A percentile compares a stretch with the other conserved stretches of the same genome.
These are phyloP conservation scores for Bufo bufo DNA, from an alignment of 2,113 vertebrate genomes.

Conservation along the genomic window DNA sequence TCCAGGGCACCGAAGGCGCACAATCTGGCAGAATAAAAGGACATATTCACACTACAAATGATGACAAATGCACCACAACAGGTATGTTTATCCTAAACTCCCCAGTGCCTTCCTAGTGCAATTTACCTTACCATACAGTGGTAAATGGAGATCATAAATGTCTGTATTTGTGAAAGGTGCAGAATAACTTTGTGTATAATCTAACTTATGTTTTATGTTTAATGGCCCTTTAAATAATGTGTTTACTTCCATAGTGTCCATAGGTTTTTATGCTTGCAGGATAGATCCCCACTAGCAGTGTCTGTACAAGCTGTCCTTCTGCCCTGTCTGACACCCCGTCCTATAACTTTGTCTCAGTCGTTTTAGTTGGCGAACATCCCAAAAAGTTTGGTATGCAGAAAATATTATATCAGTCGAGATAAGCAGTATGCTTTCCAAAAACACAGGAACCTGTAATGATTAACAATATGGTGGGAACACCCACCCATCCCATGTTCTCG, in stretches of 20 bases:
- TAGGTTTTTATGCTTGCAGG: neutral
- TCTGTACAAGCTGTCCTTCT: neutral
- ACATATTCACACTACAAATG: too few relatives aligned
- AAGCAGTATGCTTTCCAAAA: slow-evolving; percentile 73
- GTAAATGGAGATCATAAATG: too few relatives aligned
- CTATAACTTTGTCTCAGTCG: slow-evolving; percentile 26
- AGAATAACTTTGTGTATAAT: too few relatives aligned
- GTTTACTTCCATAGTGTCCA: neutral
- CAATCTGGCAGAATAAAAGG: too few relatives aligned
- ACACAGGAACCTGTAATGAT: slow-evolving; percentile 74
- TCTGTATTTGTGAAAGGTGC: too few relatives aligned
- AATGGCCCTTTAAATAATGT: too few relatives aligned
- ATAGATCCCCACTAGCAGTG: neutral
- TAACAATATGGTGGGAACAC: slow-evolving; percentile 70
- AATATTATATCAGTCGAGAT: slow-evolving; percentile 71
- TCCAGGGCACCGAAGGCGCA: too few relatives aligned
- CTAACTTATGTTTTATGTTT: too few relatives aligned
- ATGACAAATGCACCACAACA: too few relatives aligned
- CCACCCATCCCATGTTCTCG: slow-evolving; percentile 71
- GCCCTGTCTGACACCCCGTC: slow-evolving; percentile 28
- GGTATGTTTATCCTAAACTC: too few relatives aligned
- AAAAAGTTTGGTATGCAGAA: slow-evolving; percentile 67
- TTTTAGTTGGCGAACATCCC: slow-evolving; percentile 64
- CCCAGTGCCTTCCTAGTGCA: too few relatives aligned
- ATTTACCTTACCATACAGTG: too few relatives aligned